Evolutionary conservation across 2,113 vertebrate species (phyloP).

Genomic region (Nesogale talazaci): DNA sequence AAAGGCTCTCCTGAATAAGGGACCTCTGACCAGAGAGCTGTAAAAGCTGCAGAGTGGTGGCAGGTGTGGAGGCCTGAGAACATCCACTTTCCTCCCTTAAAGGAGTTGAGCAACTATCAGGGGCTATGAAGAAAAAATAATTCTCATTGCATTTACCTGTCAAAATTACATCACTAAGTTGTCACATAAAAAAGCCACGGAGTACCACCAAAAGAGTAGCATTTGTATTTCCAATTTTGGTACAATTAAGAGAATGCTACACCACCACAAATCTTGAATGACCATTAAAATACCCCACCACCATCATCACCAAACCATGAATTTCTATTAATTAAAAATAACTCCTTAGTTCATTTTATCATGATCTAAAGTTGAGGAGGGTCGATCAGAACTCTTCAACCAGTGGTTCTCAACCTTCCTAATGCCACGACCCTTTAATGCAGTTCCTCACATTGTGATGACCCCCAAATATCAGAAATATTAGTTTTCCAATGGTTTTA

Average conservation of each 20-base stretch:
- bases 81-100: slow-evolving; percentile 82
- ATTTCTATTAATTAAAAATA: slow-evolving; percentile 12
- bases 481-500: too few relatives aligned
- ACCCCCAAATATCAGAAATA: too few relatives aligned
- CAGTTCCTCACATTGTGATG: too few relatives aligned
- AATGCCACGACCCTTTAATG: too few relatives aligned
- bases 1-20: slow-evolving; percentile 88
- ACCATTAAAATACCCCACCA: not conserved
- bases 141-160: slow-evolving; percentile 56
- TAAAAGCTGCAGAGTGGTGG: slow-evolving; percentile 89
- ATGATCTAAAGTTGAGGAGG: slow-evolving; percentile 16
- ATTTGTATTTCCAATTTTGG: not conserved
- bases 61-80: slow-evolving; percentile 86
- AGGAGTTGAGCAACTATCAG: slow-evolving; percentile 53
- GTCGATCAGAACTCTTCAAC: not conserved
- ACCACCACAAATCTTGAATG: not conserved
- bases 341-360: slow-evolving; percentile 49
- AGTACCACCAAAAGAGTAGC: not conserved
- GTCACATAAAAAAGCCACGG: not conserved
- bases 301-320: not conserved
- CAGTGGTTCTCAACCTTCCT: too few relatives aligned
- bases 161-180: slow-evolving; percentile 2
- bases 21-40: slow-evolving; percentile 94
- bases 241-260: slow-evolving; percentile 13
- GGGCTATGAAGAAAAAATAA: slow-evolving; percentile 51